Base-by-base conservation (phyloP, 2,888 invertebrate genomes). In the Pomacea canaliculata region DNA sequence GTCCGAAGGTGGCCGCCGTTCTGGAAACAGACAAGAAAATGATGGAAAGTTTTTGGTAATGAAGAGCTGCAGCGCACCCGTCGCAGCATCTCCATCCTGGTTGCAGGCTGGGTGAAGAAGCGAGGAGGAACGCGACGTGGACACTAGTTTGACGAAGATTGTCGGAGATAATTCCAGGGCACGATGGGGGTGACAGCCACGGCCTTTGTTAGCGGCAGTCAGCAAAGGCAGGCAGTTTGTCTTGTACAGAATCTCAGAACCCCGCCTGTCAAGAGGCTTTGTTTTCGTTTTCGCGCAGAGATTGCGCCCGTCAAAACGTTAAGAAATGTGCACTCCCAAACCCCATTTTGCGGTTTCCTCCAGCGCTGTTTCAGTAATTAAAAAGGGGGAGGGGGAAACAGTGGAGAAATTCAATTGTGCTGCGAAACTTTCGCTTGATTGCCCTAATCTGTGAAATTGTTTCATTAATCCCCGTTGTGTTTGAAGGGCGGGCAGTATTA, bases 1-100 rank as follows among this genome's bases (percentile, higher is more conserved):
- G 63, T 56, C 51, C 16, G 63, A 63, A 63, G 63, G 63, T 63
- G n/a, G 60, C 27, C 63, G 10, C 63, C 63, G 23, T 63, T 63
- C 23, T 27, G 63, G 27, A 63, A 63, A 27, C 63, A 27, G 27
- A 63, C 63, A 63, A 63, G 63, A 63, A 63, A 63, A 56, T 56
- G 51, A 56, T n/a, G 63, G 27, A 63, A 63, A 63, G 27, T n/a
- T 63, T 27, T 23, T 63, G 19, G 63, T 63, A n/a, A 63, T 19
- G n/a, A 63, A n/a, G 63, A 63, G 51, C 51, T 56, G 51, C 51
- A 56, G 12, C 51, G 8, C 16, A 16, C 51, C 51, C 16, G 16
- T 16, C 51, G 63, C 19, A 63, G 10, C 23, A 63, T 2, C 19
- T 63, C 63, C 63, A 63, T 23, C 7, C 27, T n/a, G 16, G 27